Conservation (phyloP, 2,797 vertebrate species). For the Sebastes paucispinis region DNA sequence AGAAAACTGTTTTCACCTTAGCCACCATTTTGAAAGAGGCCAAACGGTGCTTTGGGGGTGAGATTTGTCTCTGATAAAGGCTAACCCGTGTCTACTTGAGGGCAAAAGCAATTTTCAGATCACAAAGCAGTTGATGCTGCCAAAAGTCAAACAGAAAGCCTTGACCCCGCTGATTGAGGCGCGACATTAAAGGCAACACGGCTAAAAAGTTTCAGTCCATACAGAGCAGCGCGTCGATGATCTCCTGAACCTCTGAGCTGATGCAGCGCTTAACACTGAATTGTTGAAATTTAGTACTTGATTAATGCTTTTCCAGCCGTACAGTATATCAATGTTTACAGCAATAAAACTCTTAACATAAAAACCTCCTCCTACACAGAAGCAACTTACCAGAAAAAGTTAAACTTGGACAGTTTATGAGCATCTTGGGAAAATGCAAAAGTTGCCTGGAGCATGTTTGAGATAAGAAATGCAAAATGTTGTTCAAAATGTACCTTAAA, state of each 20-base stretch:
- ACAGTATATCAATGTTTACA: background rate
- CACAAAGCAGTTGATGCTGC: conserved; percentile 6
- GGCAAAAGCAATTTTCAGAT: conserved; percentile 40
- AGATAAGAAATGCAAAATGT: background rate
- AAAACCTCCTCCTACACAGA: background rate
- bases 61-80: conserved; percentile 6
- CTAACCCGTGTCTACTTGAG: background rate
- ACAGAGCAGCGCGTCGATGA: background rate
- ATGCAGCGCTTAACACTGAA: background rate
- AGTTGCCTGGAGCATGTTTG: background rate
- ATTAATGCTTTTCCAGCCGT: background rate
- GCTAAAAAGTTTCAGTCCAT: background rate
- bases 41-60: background rate
- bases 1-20: background rate
- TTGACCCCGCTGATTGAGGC: conserved; percentile 17
- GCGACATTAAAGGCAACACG: background rate
- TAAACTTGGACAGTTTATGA: background rate
- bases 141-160: conserved; percentile 13
- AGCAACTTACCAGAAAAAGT: background rate
- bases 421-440: background rate
- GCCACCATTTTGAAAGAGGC: background rate
- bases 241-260: background rate
- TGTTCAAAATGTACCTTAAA: too few relatives aligned
- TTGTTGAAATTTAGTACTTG: background rate
- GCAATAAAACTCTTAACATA: background rate